Evolutionary conservation across 2,113 vertebrate species (phyloP).

Genomic region (Carlito syrichta): DNA sequence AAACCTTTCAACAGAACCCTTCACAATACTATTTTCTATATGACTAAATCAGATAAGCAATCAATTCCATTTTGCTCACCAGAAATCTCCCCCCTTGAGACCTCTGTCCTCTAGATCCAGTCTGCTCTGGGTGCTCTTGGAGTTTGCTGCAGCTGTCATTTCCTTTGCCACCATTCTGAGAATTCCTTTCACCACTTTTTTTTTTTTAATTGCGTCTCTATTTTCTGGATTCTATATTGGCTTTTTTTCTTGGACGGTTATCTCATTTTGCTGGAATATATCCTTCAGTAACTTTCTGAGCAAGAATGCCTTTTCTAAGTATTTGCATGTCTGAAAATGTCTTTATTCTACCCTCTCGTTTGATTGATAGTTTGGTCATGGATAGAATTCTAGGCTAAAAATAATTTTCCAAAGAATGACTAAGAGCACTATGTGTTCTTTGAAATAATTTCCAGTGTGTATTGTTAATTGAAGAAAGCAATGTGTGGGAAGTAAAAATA

Average conservation of each 20-base stretch:
- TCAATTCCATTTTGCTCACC: background rate
- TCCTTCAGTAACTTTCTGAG: background rate
- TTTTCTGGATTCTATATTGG: too few species aligned
- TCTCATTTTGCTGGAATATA: background rate
- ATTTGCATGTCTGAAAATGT: background rate
- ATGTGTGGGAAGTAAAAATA: background rate
- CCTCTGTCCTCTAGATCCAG: too few species aligned
- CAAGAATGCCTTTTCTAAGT: background rate
- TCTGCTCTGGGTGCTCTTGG: accelerated
- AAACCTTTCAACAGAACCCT: background rate
- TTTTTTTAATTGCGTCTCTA: accelerated
- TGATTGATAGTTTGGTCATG: background rate
- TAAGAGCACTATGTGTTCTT: background rate
- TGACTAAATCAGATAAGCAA: background rate
- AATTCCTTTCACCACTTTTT: background rate
- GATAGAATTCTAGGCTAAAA: background rate
- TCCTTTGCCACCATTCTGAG: background rate
- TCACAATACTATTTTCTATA: background rate
- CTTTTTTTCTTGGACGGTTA: background rate
- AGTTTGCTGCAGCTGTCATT: accelerated
- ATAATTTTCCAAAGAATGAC: background rate
- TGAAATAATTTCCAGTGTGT: background rate
- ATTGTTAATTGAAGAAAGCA: background rate
- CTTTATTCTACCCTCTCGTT: background rate
- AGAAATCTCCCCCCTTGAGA: too few species aligned